Conservation (phyloP, 2,113 vertebrate species). For the Leucoraja erinaceus region DNA sequence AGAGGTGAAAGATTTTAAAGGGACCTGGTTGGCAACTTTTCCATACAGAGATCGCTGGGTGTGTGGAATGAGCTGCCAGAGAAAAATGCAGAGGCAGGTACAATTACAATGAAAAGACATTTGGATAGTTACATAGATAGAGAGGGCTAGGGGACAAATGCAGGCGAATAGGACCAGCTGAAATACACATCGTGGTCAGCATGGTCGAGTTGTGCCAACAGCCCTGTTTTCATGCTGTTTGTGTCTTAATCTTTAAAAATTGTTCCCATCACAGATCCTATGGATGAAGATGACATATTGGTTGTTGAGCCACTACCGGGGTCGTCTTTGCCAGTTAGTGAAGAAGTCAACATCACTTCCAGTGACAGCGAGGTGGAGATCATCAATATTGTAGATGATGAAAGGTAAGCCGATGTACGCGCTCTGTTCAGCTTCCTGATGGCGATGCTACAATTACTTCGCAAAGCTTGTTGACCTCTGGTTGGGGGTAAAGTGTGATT, state of each 20-base stretch:
- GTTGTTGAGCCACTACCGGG: constrained; percentile 29
- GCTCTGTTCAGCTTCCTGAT: background rate
- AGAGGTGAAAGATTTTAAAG: too few species aligned
- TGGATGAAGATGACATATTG: constrained; percentile 30
- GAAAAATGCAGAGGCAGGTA: too few species aligned
- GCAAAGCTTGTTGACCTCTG: background rate
- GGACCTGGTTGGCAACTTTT: too few species aligned
- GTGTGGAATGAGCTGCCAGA: too few species aligned
- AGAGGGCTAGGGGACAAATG: too few species aligned
- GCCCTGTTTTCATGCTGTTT: background rate
- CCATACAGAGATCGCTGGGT: too few species aligned
- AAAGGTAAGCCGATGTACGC: background rate
- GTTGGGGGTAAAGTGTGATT: background rate
- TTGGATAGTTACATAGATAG: too few species aligned
- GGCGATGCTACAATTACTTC: too few species aligned
- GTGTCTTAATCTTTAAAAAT: background rate
- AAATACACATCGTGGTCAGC: too few species aligned
- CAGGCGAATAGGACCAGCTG: too few species aligned
- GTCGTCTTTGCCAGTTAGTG: constrained; percentile 28
- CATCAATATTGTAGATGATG: constrained; percentile 35
- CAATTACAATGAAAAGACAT: too few species aligned
- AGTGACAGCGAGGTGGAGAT: constrained; percentile 32
- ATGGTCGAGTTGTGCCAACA: background rate
- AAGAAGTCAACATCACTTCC: constrained; percentile 29
- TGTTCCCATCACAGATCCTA: background rate